A percentile compares a stretch with the other conserved stretches of the same genome.
Evolutionary conservation across 2,888 invertebrate genomes (phyloP).

Genomic region (Pocota personata): DNA sequence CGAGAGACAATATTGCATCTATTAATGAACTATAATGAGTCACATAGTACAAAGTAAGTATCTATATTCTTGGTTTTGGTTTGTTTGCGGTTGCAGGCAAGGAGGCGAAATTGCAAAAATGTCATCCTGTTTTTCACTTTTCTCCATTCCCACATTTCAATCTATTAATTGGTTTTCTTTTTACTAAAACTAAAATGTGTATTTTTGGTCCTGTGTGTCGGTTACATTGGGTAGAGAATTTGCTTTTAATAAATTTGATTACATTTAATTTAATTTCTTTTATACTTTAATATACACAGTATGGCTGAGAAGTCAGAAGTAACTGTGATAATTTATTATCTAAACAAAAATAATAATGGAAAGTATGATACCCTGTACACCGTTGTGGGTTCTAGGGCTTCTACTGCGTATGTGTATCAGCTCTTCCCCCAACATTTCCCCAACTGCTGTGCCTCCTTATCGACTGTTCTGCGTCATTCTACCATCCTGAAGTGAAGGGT

Average conservation of each 20-base stretch:
- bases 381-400: too few species aligned
- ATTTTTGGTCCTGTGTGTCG: neutral
- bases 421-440: too few species aligned
- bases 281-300: neutral
- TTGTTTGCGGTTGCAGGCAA: neutral
- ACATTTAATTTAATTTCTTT: neutral
- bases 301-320: neutral
- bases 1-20: conserved; percentile 93
- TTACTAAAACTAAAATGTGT: neutral
- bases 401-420: too few species aligned
- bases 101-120: conserved; percentile 18
- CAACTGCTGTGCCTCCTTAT: too few species aligned
- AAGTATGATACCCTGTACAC: too few species aligned
- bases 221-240: neutral
- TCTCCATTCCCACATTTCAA: neutral
- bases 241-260: neutral
- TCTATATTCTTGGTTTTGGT: conserved; percentile 24
- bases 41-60: conserved; percentile 92
- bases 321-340: too few species aligned
- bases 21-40: conserved; percentile 91
- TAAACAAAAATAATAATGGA: too few species aligned
- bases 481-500: too few species aligned
- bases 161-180: neutral
- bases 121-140: neutral
- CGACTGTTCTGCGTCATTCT: too few species aligned